These are phyloP conservation scores for Epinephelus moara DNA, from an alignment of 2,113 vertebrate species.

Conservation along the genomic window DNA sequence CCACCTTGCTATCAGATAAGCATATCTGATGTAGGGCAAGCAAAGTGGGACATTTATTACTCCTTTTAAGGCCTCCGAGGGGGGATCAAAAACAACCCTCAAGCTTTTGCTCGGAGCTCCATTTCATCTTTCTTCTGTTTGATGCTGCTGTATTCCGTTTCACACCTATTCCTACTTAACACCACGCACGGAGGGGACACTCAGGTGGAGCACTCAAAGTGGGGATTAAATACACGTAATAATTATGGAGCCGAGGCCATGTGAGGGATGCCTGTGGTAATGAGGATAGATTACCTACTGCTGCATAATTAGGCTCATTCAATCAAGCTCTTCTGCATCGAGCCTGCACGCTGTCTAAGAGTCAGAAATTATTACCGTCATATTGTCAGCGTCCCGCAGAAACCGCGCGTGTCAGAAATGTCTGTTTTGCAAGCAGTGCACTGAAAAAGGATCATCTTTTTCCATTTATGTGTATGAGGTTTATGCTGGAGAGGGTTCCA, in stretches of 20 bases:
- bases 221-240: conserved; percentile 65
- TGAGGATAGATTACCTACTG: conserved; percentile 70
- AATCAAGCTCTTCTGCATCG: conserved; percentile 48
- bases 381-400: conserved; percentile 34
- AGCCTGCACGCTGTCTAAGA: conserved; percentile 36
- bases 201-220: conserved; percentile 53
- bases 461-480: neutral
- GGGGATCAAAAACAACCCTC: conserved; percentile 33
- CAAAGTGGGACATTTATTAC: neutral
- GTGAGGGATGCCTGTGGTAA: conserved; percentile 67
- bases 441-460: conserved; percentile 1
- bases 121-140: conserved; percentile 26
- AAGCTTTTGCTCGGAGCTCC: conserved; percentile 29
- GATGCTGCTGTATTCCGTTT: conserved; percentile 29
- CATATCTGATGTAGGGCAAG: conserved; percentile 1
- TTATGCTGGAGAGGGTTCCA: neutral
- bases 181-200: conserved; percentile 26
- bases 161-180: conserved; percentile 23
- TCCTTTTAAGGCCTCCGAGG: conserved; percentile 8
- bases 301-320: conserved; percentile 65
- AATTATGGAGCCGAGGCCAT: conserved; percentile 57
- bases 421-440: conserved; percentile 17
- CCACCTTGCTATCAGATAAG: conserved; percentile 13
- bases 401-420: conserved; percentile 19
- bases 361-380: conserved; percentile 60